Conservation (phyloP, 2,797 vertebrate genomes). For the Sciaenops ocellatus region DNA sequence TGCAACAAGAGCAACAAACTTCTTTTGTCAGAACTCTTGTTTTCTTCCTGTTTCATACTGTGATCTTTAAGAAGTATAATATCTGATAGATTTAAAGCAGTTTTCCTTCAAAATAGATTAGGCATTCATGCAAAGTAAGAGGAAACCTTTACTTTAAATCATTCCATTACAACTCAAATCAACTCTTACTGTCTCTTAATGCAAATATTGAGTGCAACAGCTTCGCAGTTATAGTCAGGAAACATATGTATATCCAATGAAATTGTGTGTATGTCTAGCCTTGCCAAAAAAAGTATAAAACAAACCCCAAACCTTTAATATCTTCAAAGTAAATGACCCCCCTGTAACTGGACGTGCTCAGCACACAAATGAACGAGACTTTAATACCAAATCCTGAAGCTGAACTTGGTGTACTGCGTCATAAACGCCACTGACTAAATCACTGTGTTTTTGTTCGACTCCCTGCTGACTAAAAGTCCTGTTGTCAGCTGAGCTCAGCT, state of each 20-base stretch:
- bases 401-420: neutral
- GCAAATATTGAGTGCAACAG: neutral
- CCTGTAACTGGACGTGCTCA: neutral
- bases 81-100: neutral
- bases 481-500: constrained; percentile 1
- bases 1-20: neutral
- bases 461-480: neutral
- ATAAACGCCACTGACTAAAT: neutral
- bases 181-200: neutral
- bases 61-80: neutral
- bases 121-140: neutral
- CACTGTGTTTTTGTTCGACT: neutral
- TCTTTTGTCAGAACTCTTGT: neutral
- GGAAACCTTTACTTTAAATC: neutral
- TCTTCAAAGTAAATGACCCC: neutral
- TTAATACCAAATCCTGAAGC: neutral
- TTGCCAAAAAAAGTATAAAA: too few relatives aligned
- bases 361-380: neutral
- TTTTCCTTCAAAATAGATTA: neutral
- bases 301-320: neutral
- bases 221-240: neutral
- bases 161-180: neutral
- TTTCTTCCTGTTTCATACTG: neutral
- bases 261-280: too few relatives aligned
- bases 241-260: too few relatives aligned